phyloP scores from a whole-genome alignment of 2,888 invertebrate genomes.

The Philonicus albiceps region DNA sequence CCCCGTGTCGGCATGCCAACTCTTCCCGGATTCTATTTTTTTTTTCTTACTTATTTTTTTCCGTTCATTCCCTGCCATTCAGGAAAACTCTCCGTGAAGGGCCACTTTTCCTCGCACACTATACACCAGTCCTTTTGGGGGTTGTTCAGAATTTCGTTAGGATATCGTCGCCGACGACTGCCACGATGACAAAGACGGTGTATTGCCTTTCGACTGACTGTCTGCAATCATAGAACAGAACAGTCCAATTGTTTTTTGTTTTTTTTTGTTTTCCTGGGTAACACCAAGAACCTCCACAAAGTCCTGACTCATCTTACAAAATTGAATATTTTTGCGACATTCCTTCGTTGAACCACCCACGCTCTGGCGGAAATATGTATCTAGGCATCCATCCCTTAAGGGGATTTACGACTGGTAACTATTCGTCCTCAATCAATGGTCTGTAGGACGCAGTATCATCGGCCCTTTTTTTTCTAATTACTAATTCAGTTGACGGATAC shows the following conservation, averaged over 20 bases:
- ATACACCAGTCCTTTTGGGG: neutral
- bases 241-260: slow-evolving; percentile 11
- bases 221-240: slow-evolving; percentile 18
- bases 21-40: neutral
- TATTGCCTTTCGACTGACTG: neutral
- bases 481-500: neutral
- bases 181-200: neutral
- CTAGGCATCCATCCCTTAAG: neutral
- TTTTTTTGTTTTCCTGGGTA: neutral
- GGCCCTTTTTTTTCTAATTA: neutral
- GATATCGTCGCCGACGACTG: neutral
- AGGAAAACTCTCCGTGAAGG: neutral
- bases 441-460: neutral
- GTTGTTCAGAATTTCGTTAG: neutral
- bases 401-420: neutral
- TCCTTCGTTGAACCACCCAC: neutral
- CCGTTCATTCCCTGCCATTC: slow-evolving; percentile 2
- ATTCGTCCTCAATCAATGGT: neutral
- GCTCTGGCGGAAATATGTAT: neutral
- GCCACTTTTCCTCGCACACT: neutral
- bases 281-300: neutral
- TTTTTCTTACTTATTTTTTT: neutral
- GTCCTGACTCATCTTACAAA: slow-evolving; percentile 31
- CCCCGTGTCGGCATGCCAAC: neutral
- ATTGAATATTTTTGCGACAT: slow-evolving; percentile 30